Base-by-base conservation (phyloP, 2,797 vertebrate genomes). In the Platalea minor region DNA sequence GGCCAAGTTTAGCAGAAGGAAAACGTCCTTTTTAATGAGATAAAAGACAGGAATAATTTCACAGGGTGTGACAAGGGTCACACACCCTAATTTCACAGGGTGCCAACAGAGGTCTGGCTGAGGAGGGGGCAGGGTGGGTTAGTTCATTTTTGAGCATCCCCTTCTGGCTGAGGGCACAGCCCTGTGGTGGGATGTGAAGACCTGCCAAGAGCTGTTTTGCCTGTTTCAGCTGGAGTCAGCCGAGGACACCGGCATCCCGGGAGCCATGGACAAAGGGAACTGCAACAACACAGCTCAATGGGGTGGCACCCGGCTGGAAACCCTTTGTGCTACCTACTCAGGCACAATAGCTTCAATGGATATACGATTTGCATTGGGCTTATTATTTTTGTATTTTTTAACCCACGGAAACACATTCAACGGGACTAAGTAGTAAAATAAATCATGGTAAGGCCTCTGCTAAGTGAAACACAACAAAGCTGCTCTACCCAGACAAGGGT, bases 271-370 rank as follows among this genome's bases (percentile, higher is more conserved):
- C 94, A 96, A 96, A 96, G 72, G 56, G 41, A 95, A n/a, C 88
- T 87, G 48, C 46, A 45, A 37, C 82, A 91, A 82, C 88, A 70
- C 54, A 33, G 61, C 77, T 81, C 78, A 35, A 17, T 35, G 54
- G 88, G 80, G 75, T 51, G 43, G 64, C 56, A 79, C 78, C 72
- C 60, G 3, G 57, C 93, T 94, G 82, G 76, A 91, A 93, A 94
- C 86, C 70, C 87, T 95, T 97, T 91, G 75, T 92, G 95, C 81
- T 88, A 91, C 92, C 94, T 95, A 89, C 61, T 60, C 20, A 3
- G 69, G 88, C 73, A 83, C 61, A 61, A 67, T 31, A 51, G 89
- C 64, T 81, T 68, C 39, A 25, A 41, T 5, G 43, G 50, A 72
- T 46, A 35, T 7, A 70, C 7, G 2, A 51, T 85, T 70, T 78